A percentile compares a stretch with the other conserved stretches of the same genome.
phyloP scores from a whole-genome alignment of 1,140 invertebrate genomes.

The Sycobia sp. region DNA sequence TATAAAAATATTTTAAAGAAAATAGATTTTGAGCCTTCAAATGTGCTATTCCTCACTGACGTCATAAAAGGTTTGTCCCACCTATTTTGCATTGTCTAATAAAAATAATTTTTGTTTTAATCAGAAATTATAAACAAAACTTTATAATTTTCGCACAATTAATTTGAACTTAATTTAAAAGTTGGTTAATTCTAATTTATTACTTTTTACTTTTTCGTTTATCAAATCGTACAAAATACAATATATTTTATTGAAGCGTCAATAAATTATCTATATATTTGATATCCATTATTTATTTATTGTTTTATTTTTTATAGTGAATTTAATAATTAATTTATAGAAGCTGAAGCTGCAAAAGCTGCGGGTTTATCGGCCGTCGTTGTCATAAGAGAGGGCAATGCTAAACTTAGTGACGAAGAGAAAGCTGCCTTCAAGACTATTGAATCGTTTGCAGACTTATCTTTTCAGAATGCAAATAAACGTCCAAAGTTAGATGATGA shows the following conservation, averaged over 20 bases:
- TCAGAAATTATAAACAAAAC: too few relatives aligned
- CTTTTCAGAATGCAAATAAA: constrained; percentile 49
- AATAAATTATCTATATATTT: too few relatives aligned
- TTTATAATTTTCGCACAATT: too few relatives aligned
- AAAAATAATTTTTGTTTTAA: too few relatives aligned
- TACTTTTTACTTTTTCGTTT: too few relatives aligned
- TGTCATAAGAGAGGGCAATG: constrained; percentile 79
- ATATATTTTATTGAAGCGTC: too few relatives aligned
- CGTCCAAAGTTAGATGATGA: constrained; percentile 54
- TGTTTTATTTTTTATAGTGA: neutral
- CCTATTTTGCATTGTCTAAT: too few relatives aligned
- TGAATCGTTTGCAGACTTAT: constrained; percentile 63
- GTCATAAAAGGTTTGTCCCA: constrained; percentile 69
- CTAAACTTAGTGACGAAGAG: constrained; percentile 67
- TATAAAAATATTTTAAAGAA: constrained; percentile 78
- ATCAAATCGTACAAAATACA: too few relatives aligned
- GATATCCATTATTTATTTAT: too few relatives aligned
- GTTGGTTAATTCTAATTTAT: too few relatives aligned
- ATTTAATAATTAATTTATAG: too few relatives aligned
- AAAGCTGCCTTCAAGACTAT: constrained; percentile 66
- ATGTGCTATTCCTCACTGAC: constrained; percentile 87
- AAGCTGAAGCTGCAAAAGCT: constrained; percentile 77
- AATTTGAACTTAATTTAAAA: too few relatives aligned
- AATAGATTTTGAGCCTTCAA: constrained; percentile 66
- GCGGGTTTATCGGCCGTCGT: constrained; percentile 74